Evolutionary conservation across 2,888 invertebrate species (phyloP), one percentile per base, ranked within the genome.

Genomic region (Plusia festucae): DNA sequence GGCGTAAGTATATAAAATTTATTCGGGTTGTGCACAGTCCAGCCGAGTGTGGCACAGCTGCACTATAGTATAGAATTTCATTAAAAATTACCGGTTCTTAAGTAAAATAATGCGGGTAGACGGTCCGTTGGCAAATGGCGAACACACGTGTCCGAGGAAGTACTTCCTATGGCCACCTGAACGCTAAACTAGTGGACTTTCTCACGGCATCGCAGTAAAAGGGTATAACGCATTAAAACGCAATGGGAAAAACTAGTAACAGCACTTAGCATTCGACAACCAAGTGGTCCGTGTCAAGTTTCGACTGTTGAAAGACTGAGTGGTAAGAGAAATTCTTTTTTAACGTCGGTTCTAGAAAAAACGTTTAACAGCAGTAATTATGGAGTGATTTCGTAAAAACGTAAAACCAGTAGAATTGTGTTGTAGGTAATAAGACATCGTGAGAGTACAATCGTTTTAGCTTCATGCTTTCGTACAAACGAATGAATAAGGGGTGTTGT

Each of bases 91-190:
- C 93, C 92, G 93, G 93, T 93, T 91, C 88, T 87, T 72, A 82
- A 82, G 88, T 88, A 87, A 91, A 92, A 88, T 91, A 90, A 93
- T 93, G 93, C 93, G 93, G 93, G 93, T 88, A 86, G 84, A 82
- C 78, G 85, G 85, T 88, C 90, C 89, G 90, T 89, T 90, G 79
- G 90, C 87, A 81, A 86, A 85, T 82, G 86, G 82, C 81, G 77
- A 82, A 75, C 88, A 90, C 92, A 92, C 91, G 92, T 93, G 93
- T 89, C 90, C 86, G 81, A 89, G 89, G 89, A 88, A 88, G 83
- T 87, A 82, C 83, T 88, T 88, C 86, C 90, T 90, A 82, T 84
- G 82, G 82, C 86, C 92, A 92, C 92, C 91, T 91, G 91, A 91
- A 85, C 78, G 73, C 81, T 68, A 76, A 77, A 76, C 80, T 77